These are phyloP conservation scores for Anarsia innoxiella DNA, from an alignment of 2,888 invertebrate species.

Conservation along the genomic window DNA sequence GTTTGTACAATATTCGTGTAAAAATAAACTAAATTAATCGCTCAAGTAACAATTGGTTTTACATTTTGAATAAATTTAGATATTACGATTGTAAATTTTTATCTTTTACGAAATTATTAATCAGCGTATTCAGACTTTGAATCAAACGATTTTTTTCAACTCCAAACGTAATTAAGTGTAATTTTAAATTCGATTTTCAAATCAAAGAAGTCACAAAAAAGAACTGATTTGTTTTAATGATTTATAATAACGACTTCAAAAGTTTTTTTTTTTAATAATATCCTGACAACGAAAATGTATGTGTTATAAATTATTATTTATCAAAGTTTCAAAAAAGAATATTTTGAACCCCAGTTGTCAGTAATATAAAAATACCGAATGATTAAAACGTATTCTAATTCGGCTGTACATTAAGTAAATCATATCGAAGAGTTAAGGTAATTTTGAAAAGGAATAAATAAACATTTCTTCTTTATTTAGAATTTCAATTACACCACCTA, in stretches of 20 bases:
- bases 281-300: constrained; percentile 25
- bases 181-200: no score
- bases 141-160: no score
- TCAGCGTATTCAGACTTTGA: no score
- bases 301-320: not conserved
- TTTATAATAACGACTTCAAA: constrained; percentile 20
- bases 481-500: no score
- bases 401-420: constrained; percentile 56
- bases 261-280: constrained; percentile 16
- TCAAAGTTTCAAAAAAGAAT: no score
- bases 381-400: no score
- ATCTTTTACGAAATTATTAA: no score
- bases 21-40: constrained; percentile 1
- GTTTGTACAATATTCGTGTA: not conserved
- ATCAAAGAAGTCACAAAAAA: constrained; percentile 12
- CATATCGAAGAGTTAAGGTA: constrained; percentile 69
- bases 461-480: constrained; percentile 62
- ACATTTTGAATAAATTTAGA: constrained; percentile 5
- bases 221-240: constrained; percentile 36
- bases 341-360: no score
- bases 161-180: no score
- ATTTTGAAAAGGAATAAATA: constrained; percentile 65
- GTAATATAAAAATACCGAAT: no score
- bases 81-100: constrained; percentile 11
- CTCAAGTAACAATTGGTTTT: constrained; percentile 12